These are phyloP conservation scores for Pachycephus smyrnensis DNA, from an alignment of 2,888 invertebrate genomes.

Conservation along the genomic window DNA sequence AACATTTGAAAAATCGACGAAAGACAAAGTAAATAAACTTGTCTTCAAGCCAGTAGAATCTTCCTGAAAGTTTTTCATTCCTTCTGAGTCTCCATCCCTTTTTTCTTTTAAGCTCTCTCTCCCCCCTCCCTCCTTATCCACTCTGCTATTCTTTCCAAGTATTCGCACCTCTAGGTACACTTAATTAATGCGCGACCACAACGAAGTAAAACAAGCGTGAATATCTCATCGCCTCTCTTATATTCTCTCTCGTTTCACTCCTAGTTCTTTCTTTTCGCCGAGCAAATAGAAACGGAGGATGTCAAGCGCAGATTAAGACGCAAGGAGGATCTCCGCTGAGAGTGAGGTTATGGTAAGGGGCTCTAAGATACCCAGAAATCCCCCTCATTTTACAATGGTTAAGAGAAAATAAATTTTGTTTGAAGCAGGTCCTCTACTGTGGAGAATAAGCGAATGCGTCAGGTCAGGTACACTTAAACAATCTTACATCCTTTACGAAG, in stretches of 20 bases:
- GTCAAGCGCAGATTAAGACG: constrained; percentile 10
- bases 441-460: neutral
- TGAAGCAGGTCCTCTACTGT: neutral
- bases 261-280: neutral
- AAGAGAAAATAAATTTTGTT: neutral
- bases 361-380: neutral
- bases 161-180: neutral
- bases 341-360: neutral
- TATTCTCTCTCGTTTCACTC: constrained; percentile 2
- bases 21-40: neutral
- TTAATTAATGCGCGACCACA: constrained; percentile 4
- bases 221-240: constrained; percentile 3
- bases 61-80: constrained; percentile 24
- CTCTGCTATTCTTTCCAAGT: neutral
- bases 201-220: constrained; percentile 25
- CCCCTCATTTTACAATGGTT: neutral
- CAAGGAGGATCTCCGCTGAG: neutral
- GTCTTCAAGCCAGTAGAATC: neutral
- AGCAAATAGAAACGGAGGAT: constrained; percentile 25
- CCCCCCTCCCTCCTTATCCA: neutral
- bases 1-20: neutral
- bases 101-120: neutral
- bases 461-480: neutral
- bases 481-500: neutral
- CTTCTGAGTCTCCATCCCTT: neutral